Percentiles rank a stretch among this genome's conserved stretches.
Conservation (phyloP, 30 jellyfish, hydroid and myxozoan genomes). For the Aurelia sp. region DNA sequence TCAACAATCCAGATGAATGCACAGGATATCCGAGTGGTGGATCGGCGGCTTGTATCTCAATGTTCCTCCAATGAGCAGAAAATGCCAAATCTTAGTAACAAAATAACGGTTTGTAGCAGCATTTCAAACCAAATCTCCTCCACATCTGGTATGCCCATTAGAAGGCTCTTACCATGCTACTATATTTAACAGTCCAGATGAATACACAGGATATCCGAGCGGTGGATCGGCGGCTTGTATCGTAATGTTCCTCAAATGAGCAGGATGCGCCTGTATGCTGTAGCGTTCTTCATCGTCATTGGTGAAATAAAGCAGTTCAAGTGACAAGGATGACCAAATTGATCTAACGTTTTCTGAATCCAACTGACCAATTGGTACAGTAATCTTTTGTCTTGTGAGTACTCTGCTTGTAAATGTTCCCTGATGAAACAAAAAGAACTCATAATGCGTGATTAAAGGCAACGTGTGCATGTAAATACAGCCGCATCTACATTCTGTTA, state of each 20-base stretch:
- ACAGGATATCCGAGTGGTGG: conserved; percentile 92
- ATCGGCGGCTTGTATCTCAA: conserved; percentile 92
- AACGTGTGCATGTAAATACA: no score
- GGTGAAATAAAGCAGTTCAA: conserved; percentile 80
- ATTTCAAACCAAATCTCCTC: no score
- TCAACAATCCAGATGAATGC: conserved; percentile 76
- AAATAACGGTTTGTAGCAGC: conserved; percentile 1
- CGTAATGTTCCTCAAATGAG: conserved; percentile 74
- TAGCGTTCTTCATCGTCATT: conserved; percentile 97
- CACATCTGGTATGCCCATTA: no score
- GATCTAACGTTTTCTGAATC: conserved; percentile 72
- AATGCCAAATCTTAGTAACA: conserved; percentile 91
- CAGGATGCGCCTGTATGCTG: conserved; percentile 92
- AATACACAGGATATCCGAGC: conserved; percentile 86
- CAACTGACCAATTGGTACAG: conserved; percentile 76
- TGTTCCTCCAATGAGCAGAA: conserved; percentile 68
- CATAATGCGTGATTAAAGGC: no score
- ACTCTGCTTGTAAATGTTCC: conserved; percentile 85
- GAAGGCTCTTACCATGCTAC: conserved; percentile 36
- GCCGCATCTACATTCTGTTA: no score
- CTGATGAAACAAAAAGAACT: conserved; percentile 29
- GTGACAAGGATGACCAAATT: conserved; percentile 84
- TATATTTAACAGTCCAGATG: conserved; percentile 78
- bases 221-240: conserved; percentile 97
- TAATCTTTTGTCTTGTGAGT: conserved; percentile 70